phyloP scores from a whole-genome alignment of 2,113 vertebrate genomes.

The Cynoglossus semilaevis region DNA sequence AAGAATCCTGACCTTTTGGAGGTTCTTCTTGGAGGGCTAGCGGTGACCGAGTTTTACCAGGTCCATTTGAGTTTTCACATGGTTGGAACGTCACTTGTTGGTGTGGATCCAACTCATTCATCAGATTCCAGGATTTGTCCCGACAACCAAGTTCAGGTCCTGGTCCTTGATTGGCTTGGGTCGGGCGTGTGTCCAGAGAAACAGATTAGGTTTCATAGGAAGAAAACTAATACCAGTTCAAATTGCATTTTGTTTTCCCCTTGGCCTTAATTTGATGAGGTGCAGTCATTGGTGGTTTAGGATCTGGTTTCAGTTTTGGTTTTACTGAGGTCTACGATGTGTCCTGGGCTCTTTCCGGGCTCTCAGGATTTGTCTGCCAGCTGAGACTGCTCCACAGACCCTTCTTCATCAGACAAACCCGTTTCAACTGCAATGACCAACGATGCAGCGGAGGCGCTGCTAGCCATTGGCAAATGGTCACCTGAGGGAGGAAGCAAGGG shows the following conservation, averaged over 20 bases:
- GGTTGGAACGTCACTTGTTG: neutral
- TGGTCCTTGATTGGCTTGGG: neutral
- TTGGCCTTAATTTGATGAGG: neutral
- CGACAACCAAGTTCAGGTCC: too few relatives aligned
- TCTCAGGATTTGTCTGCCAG: conserved; percentile 66
- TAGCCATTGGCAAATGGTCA: conserved; percentile 68
- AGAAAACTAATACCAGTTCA: neutral
- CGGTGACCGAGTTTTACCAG: neutral
- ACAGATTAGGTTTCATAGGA: conserved; percentile 7
- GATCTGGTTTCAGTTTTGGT: conserved; percentile 2
- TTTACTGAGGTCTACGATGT: neutral
- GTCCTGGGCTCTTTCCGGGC: neutral
- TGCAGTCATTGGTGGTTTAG: conserved; percentile 1
- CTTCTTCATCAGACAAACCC: conserved; percentile 69
- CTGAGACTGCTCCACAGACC: conserved; percentile 39
- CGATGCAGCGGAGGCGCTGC: conserved; percentile 65
- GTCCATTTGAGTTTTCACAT: neutral
- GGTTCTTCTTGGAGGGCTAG: neutral
- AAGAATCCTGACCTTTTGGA: neutral
- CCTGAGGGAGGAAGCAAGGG: conserved; percentile 28
- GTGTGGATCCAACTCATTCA: neutral
- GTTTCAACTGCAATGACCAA: conserved; percentile 69
- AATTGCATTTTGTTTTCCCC: neutral
- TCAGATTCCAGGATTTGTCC: neutral
- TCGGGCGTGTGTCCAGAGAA: neutral